Percentiles rank a stretch among this genome's conserved stretches.
phyloP scores from a whole-genome alignment of 2,888 invertebrate species.

The Drosophila paucipuncta region DNA sequence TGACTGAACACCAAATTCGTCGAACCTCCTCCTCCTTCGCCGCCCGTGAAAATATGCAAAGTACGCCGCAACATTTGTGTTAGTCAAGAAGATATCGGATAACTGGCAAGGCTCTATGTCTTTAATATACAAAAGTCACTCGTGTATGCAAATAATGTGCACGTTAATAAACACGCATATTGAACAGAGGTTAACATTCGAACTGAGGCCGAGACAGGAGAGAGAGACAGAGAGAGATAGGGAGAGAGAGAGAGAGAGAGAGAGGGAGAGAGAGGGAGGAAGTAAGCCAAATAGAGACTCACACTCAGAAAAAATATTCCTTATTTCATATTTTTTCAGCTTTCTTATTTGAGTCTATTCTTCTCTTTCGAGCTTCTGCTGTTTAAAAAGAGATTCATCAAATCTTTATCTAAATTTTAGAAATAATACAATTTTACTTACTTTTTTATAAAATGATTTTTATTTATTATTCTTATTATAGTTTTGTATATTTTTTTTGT shows the following conservation, averaged over 20 bases:
- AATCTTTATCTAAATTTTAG: not conserved
- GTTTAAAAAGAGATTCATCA: too few species aligned
- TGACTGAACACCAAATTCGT: constrained; percentile 43
- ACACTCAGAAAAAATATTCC: constrained; percentile 6
- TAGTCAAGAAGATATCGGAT: constrained; percentile 27
- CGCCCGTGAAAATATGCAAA: constrained; percentile 46
- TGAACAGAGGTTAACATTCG: constrained; percentile 11
- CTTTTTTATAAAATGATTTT: not conserved
- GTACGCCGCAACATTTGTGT: constrained; percentile 14
- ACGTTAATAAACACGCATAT: constrained; percentile 56
- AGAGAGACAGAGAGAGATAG: not conserved
- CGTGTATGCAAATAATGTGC: constrained; percentile 64
- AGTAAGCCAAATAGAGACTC: not conserved
- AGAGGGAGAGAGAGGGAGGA: not conserved
- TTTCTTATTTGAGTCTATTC: too few species aligned
- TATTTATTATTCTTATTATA: not conserved
- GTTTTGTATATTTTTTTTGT: not conserved
- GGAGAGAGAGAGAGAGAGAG: not conserved
- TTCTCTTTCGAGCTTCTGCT: not conserved
- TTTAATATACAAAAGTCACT: constrained; percentile 62
- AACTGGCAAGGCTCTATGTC: constrained; percentile 5
- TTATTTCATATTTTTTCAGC: not conserved
- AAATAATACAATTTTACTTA: not conserved
- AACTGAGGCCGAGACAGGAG: not conserved
- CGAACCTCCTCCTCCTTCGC: not conserved